phyloP scores from a whole-genome alignment of 2,113 vertebrate genomes.

The Pedionomus torquatus region DNA sequence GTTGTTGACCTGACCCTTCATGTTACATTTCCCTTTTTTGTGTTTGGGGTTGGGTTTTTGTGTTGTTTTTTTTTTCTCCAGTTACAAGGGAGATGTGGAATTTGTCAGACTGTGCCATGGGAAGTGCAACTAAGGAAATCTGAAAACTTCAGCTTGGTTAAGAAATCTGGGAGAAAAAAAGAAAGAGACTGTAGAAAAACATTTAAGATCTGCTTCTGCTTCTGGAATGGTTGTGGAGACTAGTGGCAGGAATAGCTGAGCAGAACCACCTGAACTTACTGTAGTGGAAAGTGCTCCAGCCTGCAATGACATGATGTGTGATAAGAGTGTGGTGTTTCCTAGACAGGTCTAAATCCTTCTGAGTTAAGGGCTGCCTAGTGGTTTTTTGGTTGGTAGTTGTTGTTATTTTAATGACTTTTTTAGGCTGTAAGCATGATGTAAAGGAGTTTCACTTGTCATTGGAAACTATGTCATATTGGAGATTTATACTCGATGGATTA shows the following conservation, averaged over 20 bases:
- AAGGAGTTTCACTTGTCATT: background rate
- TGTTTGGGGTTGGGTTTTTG: too few relatives aligned
- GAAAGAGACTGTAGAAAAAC: background rate
- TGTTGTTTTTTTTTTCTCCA: background rate
- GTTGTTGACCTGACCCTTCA: background rate
- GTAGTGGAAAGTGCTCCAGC: background rate
- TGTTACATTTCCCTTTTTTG: background rate
- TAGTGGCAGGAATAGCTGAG: fast-evolving
- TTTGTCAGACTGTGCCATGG: background rate
- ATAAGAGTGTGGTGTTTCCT: background rate
- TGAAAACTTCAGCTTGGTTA: background rate
- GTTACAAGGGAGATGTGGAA: background rate
- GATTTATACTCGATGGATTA: background rate
- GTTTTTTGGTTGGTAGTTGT: background rate
- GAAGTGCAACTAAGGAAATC: background rate
- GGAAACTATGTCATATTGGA: background rate
- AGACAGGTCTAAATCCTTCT: background rate
- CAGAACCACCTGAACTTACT: background rate
- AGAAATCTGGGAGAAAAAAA: fast-evolving
- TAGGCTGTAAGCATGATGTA: background rate
- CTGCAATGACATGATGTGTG: fast-evolving
- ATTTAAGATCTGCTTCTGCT: background rate
- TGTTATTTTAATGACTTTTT: background rate
- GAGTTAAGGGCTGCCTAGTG: background rate
- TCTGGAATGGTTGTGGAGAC: background rate